Percentiles rank a stretch among this genome's conserved stretches.
These are phyloP conservation scores for Trematocara marginatum DNA, from an alignment of 2,113 vertebrate species.

Conservation along the genomic window DNA sequence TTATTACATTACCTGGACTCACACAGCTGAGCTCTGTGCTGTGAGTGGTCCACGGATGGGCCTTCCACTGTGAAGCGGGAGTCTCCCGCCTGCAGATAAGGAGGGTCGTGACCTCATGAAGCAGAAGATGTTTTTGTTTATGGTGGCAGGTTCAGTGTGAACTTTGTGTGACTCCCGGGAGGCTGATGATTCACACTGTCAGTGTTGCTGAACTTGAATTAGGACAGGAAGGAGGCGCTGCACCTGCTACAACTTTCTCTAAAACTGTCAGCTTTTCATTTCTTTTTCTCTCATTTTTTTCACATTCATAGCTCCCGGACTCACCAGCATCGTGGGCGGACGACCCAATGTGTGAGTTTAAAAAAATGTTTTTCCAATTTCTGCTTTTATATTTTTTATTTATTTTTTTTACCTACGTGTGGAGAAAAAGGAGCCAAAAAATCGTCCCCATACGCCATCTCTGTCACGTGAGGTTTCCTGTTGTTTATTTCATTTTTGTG, in stretches of 20 bases:
- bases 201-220: background rate
- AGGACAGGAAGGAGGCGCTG: background rate
- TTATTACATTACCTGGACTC: background rate
- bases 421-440: background rate
- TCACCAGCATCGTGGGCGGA: slow-evolving; percentile 77
- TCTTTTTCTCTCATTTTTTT: background rate
- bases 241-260: background rate
- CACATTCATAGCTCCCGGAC: slow-evolving; percentile 72
- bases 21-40: background rate
- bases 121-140: background rate
- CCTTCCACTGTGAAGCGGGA: background rate
- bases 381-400: background rate
- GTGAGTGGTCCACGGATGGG: background rate
- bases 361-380: background rate
- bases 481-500: background rate
- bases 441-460: background rate
- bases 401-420: accelerated
- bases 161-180: background rate
- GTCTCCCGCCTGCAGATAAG: background rate
- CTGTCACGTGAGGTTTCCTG: background rate
- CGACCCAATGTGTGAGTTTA: slow-evolving; percentile 77
- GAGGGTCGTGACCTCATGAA: background rate
- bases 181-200: background rate
- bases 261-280: background rate
- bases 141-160: background rate